phyloP scores from a whole-genome alignment of 2,113 vertebrate species.

The Epinephelus moara region DNA sequence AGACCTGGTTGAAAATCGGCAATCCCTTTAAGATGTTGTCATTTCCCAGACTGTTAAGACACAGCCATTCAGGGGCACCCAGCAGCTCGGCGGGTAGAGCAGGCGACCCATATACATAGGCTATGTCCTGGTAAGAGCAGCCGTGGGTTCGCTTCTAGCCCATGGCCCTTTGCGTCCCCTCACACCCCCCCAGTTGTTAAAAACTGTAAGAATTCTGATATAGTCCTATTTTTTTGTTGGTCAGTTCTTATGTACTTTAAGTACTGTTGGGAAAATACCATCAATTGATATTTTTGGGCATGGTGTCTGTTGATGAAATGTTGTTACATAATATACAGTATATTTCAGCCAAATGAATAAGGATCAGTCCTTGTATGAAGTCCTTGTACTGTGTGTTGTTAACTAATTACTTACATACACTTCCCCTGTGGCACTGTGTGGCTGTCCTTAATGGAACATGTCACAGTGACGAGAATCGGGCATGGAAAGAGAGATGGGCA shows the following conservation, averaged over 20 bases:
- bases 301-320: not conserved
- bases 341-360: not conserved
- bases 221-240: too few species aligned
- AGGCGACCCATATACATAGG: too few species aligned
- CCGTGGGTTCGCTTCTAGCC: too few species aligned
- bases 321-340: not conserved
- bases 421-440: constrained; percentile 1
- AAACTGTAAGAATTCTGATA: not conserved
- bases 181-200: not conserved
- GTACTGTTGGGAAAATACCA: not conserved
- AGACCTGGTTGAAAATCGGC: too few species aligned
- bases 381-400: not conserved
- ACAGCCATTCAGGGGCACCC: too few species aligned
- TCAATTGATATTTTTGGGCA: not conserved
- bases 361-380: not conserved
- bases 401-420: not conserved
- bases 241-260: too few species aligned
- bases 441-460: constrained; percentile 1
- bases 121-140: too few species aligned
- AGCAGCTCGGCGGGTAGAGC: too few species aligned
- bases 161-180: too few species aligned
- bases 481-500: constrained; percentile 26
- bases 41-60: too few species aligned
- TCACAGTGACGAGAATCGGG: constrained; percentile 34
- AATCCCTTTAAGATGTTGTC: too few species aligned